These are phyloP conservation scores for Leptothorax acervorum DNA, from an alignment of 2,888 invertebrate species.

Conservation along the genomic window DNA sequence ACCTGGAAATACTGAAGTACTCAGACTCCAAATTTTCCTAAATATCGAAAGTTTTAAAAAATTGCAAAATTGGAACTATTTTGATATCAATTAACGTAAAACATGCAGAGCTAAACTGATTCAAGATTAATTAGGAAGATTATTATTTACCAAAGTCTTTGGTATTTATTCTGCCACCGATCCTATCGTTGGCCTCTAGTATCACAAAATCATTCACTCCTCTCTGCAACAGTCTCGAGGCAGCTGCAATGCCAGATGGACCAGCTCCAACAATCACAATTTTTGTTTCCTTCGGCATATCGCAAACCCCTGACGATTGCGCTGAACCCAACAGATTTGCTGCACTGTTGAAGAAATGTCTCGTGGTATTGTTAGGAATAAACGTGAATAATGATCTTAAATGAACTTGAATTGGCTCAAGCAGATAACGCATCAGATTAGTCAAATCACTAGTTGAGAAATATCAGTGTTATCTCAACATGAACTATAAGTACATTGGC, in stretches of 20 bases:
- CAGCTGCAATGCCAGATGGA: slow-evolving; percentile 88
- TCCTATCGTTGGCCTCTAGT: slow-evolving; percentile 86
- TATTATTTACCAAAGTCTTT: slow-evolving; percentile 84
- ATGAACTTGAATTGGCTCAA: slow-evolving; percentile 28
- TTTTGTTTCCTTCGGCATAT: slow-evolving; percentile 75
- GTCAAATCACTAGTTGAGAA: neutral
- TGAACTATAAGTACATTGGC: neutral
- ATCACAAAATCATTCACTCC: slow-evolving; percentile 86
- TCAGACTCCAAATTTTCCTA: neutral
- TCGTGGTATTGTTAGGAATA: neutral
- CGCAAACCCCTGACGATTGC: neutral
- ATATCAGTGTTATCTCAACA: neutral
- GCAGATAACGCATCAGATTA: neutral
- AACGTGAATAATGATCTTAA: slow-evolving; percentile 14
- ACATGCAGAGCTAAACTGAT: neutral
- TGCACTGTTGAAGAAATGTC: neutral
- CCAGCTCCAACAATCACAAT: slow-evolving; percentile 88
- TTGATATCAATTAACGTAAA: neutral
- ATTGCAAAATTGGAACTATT: neutral
- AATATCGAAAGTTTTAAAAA: neutral
- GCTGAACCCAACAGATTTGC: neutral
- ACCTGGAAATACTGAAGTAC: slow-evolving; percentile 73
- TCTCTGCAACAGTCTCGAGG: slow-evolving; percentile 85
- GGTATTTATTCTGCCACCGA: slow-evolving; percentile 86
- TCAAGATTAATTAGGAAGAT: neutral